These are phyloP conservation scores for Albula glossodonta DNA, from an alignment of 2,113 vertebrate genomes.

Conservation along the genomic window DNA sequence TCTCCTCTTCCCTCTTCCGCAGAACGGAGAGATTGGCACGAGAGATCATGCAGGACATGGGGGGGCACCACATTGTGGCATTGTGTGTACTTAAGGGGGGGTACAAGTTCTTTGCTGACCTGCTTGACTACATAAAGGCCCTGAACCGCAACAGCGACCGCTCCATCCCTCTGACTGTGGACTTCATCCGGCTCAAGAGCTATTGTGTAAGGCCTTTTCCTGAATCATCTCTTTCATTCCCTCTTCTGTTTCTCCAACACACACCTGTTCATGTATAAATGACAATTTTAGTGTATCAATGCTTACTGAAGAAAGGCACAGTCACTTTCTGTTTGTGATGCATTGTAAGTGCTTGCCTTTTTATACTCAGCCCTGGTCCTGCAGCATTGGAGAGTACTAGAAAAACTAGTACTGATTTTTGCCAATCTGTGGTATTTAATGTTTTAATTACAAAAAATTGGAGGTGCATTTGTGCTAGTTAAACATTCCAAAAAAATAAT, in stretches of 20 bases:
- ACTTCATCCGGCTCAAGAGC: conserved; percentile 99
- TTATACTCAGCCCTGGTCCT: no score
- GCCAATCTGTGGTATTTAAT: no score
- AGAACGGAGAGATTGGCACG: conserved; percentile 94
- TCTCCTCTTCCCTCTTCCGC: not conserved
- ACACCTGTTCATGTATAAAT: not conserved
- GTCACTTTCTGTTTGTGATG: no score
- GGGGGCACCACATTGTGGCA: conserved; percentile 93
- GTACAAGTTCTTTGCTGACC: conserved; percentile 98
- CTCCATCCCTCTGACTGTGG: conserved; percentile 98
- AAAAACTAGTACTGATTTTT: no score
- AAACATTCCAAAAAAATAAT: no score
- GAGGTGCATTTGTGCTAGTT: no score
- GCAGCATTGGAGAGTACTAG: no score
- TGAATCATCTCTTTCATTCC: not conserved
- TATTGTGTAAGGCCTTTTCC: conserved; percentile 83
- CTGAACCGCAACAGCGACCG: conserved; percentile 96
- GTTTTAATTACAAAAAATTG: no score
- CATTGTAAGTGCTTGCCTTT: no score
- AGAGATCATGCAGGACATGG: conserved; percentile 97
- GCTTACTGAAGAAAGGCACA: no score
- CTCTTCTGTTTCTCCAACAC: no score
- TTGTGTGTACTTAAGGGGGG: conserved; percentile 98
- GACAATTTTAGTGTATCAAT: no score
- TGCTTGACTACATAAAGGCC: conserved; percentile 97